These are phyloP conservation scores for Drosophila aff. DNA, from an alignment of 1,140 invertebrate species.

Conservation along the genomic window DNA sequence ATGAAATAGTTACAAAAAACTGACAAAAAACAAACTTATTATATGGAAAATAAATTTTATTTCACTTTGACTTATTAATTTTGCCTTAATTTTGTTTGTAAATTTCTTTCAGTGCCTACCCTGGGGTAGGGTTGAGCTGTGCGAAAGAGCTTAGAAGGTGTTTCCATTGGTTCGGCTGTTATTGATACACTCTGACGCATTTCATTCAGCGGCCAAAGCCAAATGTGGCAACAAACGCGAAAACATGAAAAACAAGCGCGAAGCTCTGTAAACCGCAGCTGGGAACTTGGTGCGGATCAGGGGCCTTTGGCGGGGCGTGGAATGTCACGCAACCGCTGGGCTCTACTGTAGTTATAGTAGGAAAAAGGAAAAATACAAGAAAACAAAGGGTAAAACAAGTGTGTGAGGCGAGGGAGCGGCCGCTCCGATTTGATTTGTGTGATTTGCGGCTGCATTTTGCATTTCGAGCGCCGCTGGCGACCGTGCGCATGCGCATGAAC, in stretches of 20 bases:
- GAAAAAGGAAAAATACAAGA: slow-evolving; percentile 1
- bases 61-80: too few species aligned
- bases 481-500: slow-evolving; percentile 67
- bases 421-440: slow-evolving; percentile 15
- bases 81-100: accelerated
- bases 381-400: slow-evolving; percentile 12
- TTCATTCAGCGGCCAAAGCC: slow-evolving; percentile 62
- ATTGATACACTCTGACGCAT: slow-evolving; percentile 46
- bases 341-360: slow-evolving; percentile 12
- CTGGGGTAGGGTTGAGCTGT: neutral
- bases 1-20: neutral
- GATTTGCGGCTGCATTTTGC: slow-evolving; percentile 42
- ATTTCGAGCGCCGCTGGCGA: slow-evolving; percentile 38
- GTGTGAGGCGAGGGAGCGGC: slow-evolving; percentile 7
- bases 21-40: too few species aligned
- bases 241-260: slow-evolving; percentile 54
- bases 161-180: slow-evolving; percentile 3
- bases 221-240: slow-evolving; percentile 52
- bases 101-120: neutral
- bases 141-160: slow-evolving; percentile 8
- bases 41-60: neutral
- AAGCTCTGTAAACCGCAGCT: slow-evolving; percentile 32
- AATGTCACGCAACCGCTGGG: slow-evolving; percentile 42
- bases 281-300: slow-evolving; percentile 2
- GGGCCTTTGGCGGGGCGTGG: neutral